Evolutionary conservation across 2,113 vertebrate genomes (phyloP).

Genomic region (Podiceps cristatus): DNA sequence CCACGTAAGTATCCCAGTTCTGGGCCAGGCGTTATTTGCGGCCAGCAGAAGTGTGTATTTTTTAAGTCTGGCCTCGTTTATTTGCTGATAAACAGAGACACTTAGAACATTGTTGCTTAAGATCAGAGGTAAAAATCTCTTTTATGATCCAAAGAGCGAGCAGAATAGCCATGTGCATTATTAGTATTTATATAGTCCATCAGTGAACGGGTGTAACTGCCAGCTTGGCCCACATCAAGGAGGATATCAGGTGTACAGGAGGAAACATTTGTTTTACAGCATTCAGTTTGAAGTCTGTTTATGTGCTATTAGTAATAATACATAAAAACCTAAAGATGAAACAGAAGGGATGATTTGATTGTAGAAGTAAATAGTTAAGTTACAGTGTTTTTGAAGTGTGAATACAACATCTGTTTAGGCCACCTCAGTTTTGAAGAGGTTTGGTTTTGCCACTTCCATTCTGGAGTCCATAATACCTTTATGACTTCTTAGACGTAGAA

Average conservation of each 20-base stretch:
- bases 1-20: not conserved
- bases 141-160: not conserved
- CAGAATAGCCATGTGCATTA: not conserved
- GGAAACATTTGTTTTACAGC: not conserved
- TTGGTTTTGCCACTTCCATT: not conserved
- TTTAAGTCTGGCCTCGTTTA: not conserved
- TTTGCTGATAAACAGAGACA: not conserved
- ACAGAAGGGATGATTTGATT: not conserved
- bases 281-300: not conserved
- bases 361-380: not conserved
- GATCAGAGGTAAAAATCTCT: not conserved
- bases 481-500: rapidly evolving
- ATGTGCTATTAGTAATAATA: not conserved
- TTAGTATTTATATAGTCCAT: not conserved
- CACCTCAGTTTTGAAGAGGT: not conserved
- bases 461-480: not conserved
- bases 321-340: not conserved
- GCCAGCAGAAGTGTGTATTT: not conserved
- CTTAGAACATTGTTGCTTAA: not conserved
- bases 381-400: not conserved
- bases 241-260: not conserved
- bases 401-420: not conserved
- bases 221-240: not conserved
- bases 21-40: not conserved
- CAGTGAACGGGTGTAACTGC: not conserved